phyloP scores from a whole-genome alignment of 2,113 vertebrate species.

The Pomatostomus ruficeps region DNA sequence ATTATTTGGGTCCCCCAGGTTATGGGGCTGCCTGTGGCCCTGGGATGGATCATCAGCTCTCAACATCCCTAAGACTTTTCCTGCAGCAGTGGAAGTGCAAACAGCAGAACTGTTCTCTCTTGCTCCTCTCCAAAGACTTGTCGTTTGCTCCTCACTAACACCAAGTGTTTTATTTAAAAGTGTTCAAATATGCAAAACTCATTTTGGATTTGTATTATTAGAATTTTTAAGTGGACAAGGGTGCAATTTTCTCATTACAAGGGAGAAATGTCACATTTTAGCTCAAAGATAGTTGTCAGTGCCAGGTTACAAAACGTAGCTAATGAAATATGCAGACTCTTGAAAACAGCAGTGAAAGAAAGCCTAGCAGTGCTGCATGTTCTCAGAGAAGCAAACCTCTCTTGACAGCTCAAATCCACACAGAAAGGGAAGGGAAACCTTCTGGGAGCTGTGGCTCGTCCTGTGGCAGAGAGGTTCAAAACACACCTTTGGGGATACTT shows the following conservation, averaged over 20 bases:
- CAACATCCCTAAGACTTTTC: neutral
- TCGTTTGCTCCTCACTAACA: accelerated
- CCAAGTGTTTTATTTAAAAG: neutral
- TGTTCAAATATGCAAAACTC: neutral
- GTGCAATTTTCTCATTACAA: neutral
- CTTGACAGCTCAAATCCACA: neutral
- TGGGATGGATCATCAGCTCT: neutral
- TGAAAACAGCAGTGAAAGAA: neutral
- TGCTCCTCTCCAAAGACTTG: neutral
- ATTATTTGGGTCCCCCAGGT: neutral
- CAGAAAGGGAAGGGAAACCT: neutral
- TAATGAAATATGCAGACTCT: neutral
- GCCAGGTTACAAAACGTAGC: neutral
- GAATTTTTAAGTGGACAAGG: neutral
- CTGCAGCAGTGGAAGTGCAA: accelerated
- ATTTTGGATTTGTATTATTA: neutral
- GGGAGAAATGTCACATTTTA: neutral
- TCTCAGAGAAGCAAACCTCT: neutral
- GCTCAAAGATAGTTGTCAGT: neutral
- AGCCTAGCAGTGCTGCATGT: neutral
- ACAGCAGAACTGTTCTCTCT: neutral
- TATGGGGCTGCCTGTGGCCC: neutral
- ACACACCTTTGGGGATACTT: neutral
- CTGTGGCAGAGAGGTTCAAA: neutral
- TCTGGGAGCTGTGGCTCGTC: neutral